These are phyloP conservation scores for Venturia canescens DNA, from an alignment of 1,140 invertebrate species.

Conservation along the genomic window DNA sequence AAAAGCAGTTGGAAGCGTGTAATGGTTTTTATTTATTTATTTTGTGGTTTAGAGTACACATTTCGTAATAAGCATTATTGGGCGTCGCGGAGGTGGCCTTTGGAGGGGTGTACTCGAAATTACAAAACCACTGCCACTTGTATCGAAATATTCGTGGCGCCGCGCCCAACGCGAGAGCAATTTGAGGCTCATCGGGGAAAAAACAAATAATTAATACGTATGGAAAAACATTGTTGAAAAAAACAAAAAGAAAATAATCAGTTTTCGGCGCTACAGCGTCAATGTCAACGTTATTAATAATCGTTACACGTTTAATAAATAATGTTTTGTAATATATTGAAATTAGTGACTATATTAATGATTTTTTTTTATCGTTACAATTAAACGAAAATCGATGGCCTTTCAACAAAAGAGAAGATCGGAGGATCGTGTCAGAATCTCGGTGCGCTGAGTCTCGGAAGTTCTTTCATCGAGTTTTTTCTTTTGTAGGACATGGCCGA, in stretches of 20 bases:
- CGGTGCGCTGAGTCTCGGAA: background rate
- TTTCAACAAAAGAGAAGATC: too few species aligned
- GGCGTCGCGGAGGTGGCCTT: background rate
- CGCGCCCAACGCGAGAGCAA: too few species aligned
- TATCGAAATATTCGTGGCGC: background rate
- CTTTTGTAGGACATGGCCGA: background rate
- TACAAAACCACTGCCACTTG: background rate
- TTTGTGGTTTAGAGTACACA: background rate
- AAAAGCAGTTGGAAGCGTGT: too few species aligned
- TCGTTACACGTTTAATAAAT: conserved; percentile 1
- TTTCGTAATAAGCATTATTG: background rate
- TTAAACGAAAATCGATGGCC: too few species aligned
- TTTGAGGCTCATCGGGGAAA: background rate
- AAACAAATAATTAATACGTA: background rate
- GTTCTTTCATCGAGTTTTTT: background rate
- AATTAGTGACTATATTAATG: background rate
- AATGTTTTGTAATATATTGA: conserved; percentile 9
- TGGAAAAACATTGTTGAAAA: background rate
- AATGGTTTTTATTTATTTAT: too few species aligned
- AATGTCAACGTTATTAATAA: background rate
- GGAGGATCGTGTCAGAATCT: background rate
- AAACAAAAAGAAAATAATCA: background rate
- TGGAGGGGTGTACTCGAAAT: background rate
- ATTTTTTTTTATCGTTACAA: background rate
- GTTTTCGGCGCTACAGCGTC: background rate